phyloP scores from a whole-genome alignment of 2,113 vertebrate species.

The Muntiacus reevesi region DNA sequence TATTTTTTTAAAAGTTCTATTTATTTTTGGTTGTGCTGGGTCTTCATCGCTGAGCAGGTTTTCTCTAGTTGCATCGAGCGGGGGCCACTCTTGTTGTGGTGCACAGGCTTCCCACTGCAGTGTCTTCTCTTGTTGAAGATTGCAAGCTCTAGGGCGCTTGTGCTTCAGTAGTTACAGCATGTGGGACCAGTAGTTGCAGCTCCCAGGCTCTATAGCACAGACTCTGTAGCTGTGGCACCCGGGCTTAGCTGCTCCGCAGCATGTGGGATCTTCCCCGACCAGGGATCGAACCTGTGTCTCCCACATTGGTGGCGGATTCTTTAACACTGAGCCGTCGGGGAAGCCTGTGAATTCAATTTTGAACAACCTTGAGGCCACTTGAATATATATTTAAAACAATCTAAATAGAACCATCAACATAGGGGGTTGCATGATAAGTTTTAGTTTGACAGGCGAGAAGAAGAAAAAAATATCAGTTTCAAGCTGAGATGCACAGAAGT shows the following conservation, averaged over 20 bases:
- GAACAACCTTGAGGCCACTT: neutral
- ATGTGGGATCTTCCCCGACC: neutral
- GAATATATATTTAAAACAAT: slow-evolving; percentile 1
- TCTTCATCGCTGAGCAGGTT: neutral
- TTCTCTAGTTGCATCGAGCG: neutral
- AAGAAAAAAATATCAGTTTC: slow-evolving; percentile 20
- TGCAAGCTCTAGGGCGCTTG: neutral
- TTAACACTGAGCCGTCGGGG: neutral
- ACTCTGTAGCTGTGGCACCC: neutral
- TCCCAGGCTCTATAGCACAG: neutral
- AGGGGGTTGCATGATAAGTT: neutral
- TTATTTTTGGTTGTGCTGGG: neutral
- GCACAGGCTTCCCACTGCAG: neutral
- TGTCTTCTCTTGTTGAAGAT: neutral
- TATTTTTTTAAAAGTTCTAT: neutral
- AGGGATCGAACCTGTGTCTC: neutral
- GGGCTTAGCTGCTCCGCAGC: neutral
- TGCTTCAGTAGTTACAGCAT: neutral
- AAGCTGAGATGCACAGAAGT: neutral
- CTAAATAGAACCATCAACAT: neutral
- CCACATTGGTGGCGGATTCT: neutral
- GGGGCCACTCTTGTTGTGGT: neutral
- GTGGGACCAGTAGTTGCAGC: neutral
- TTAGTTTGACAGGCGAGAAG: neutral
- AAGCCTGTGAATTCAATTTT: neutral